Base-by-base conservation (phyloP, 1,140 invertebrate species). In the Dendrolimus kikuchii region DNA sequence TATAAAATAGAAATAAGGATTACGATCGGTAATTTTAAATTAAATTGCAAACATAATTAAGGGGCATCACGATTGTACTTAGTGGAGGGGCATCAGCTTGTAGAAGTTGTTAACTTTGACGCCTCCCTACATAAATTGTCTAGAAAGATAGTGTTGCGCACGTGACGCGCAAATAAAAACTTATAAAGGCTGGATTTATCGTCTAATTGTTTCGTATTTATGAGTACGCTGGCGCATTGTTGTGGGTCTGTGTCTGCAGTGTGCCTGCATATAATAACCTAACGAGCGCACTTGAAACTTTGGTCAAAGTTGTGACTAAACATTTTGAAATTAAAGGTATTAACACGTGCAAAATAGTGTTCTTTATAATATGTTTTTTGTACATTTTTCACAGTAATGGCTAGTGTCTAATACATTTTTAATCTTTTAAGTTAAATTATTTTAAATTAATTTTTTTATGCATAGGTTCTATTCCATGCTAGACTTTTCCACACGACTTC, bases 151-250 rank as follows among this genome's bases (percentile, higher is more conserved):
- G 65, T 59, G 66, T 59, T 47, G 66, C 62, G 74, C 70, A 73
- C 72, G 72, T 77, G 77, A 80, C 64, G 64, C 59, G 70, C 66
- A 72, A 76, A 76, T 72, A 74, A 77, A 80, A 76, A 75, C 72
- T 74, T 71, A 79, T 74, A 64, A 67, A 68, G 62, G 64, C 65
- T 58, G 57, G 69, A 77, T 75, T 77, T 79, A 79, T 79, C 56
- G 66, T 74, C 66, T 79, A 74, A 79, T 77, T 75, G 74, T 72
- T 72, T 64, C 47, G 57, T 62, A 77, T 74, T 78, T 75, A 78
- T 65, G 71, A 68, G 62, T 54, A 61, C 58, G 61, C 60, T 46
- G 51, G 62, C 52, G 64, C 63, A 70, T 69, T 71, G 68, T 74
- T 70, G 63, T 60, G 56, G 59, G 62, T 44, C 66, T 55, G 69